Evolutionary conservation across 2,888 invertebrate species (phyloP), one percentile per base, ranked within the genome.

Genomic region (Podotricha telesiphe): DNA sequence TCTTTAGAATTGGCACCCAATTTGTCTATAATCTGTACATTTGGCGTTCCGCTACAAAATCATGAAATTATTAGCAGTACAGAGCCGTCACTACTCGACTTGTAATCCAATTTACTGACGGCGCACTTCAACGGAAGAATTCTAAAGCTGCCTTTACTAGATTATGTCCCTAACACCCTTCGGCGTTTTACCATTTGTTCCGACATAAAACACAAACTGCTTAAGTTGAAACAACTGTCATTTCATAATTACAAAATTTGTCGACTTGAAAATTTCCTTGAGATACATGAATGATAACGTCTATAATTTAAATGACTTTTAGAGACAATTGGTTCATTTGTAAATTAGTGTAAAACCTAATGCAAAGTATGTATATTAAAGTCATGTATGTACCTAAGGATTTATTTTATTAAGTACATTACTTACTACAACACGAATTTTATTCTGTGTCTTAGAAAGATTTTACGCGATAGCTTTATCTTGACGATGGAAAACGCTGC

Each of bases 101-200:
- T 84, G 86, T 92, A 92, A 92, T 92, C 92, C 90, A 91, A 92
- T 92, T 91, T 91, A 80, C 76, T 69, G 82, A 75, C 78, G 81
- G 77, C 77, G 82, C 83, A 80, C 84, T 78, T 79, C 80, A 79
- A 69, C 82, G 79, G 66, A 83, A 87, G 88, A 89, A 89, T 91
- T 86, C 79, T 88, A 87, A 89, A 87, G 77, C 77, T 80, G 79
- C 79, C 81, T 81, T 82, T 78, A 84, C 81, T 75, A 87, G 88
- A 89, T 91, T 88, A 88, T 80, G 77, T 74, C 77, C 68, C n/a
- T n/a, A 72, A 80, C 79, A 78, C 76, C 80, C 80, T 79, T 79
- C 76, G 74, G 75, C 77, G 72, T 58, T 69, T 68, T 56, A 66
- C 63, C 71, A 71, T 69, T 72, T 56, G 51, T 69, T 58, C 48